Percentiles rank a stretch among this genome's conserved stretches.
These are phyloP conservation scores for Marronus borbonicus DNA, from an alignment of 2,888 invertebrate species.

Conservation along the genomic window DNA sequence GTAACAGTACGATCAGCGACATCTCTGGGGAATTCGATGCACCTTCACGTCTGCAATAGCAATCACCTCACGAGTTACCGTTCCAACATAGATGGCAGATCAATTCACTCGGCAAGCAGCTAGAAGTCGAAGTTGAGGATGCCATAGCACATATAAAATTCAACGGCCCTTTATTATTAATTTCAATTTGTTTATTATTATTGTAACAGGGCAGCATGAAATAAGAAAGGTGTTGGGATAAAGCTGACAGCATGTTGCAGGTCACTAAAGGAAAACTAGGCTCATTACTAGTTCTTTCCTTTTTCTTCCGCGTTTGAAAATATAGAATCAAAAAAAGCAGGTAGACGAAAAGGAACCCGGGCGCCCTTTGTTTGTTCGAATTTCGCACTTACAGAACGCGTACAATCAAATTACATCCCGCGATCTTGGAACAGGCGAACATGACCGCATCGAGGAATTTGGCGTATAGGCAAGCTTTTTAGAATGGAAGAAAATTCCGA, in stretches of 20 bases:
- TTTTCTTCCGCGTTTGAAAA: background rate
- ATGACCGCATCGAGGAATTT: background rate
- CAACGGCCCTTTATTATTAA: conserved; percentile 46
- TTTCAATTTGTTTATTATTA: conserved; percentile 53
- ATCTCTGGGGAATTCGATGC: too few species aligned
- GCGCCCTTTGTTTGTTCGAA: background rate
- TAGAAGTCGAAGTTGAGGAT: too few species aligned
- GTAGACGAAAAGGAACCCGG: background rate
- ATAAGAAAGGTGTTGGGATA: background rate
- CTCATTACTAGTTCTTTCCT: background rate
- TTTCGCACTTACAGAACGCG: background rate
- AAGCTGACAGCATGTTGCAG: background rate
- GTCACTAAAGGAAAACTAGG: background rate
- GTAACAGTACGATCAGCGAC: too few species aligned
- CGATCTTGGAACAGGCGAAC: background rate
- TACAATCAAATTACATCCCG: conserved; percentile 6
- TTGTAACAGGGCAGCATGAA: conserved; percentile 48
- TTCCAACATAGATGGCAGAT: too few species aligned
- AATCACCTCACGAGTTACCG: too few species aligned
- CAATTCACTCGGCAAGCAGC: too few species aligned
- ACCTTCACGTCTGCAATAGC: too few species aligned
- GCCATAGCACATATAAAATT: background rate
- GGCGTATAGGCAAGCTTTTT: background rate
- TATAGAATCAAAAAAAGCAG: background rate
- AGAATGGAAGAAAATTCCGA: background rate